Conservation (phyloP, 2,113 vertebrate species). For the Pseudorectes ferrugineus region DNA sequence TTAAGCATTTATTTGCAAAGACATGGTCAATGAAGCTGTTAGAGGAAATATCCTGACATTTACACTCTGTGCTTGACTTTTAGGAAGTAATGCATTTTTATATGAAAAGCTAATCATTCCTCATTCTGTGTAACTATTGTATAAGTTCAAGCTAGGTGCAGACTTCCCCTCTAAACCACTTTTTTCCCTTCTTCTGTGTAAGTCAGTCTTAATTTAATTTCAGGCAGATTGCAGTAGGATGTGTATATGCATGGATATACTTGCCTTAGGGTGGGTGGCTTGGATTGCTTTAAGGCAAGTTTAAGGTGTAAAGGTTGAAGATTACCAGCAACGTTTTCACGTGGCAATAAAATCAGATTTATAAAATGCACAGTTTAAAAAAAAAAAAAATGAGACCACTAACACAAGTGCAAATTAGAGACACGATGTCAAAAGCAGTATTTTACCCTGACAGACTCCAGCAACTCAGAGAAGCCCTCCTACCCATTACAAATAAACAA, state of each 20-base stretch:
- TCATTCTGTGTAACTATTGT: not conserved
- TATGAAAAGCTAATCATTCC: slow-evolving; percentile 1
- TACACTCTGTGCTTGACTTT: not conserved
- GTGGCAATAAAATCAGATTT: not conserved
- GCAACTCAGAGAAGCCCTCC: not conserved
- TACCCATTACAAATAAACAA: not conserved
- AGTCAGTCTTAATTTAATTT: not conserved
- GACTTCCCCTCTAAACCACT: not conserved
- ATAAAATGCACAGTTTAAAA: not conserved
- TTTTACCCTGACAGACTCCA: not conserved
- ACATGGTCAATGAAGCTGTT: not conserved
- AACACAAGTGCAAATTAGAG: not conserved
- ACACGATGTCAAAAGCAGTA: not conserved
- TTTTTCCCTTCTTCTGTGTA: not conserved
- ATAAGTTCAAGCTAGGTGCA: not conserved
- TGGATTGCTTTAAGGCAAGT: not conserved
- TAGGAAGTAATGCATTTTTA: not conserved
- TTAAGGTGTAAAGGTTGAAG: not conserved
- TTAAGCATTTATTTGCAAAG: not conserved
- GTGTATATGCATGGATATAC: not conserved
- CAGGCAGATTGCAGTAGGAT: not conserved
- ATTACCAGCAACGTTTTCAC: not conserved
- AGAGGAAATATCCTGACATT: not conserved
- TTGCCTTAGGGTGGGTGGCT: not conserved
- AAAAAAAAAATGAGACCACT: not conserved